phyloP scores from a whole-genome alignment of 2,797 vertebrate genomes.

The Pipistrellus pygmaeus region DNA sequence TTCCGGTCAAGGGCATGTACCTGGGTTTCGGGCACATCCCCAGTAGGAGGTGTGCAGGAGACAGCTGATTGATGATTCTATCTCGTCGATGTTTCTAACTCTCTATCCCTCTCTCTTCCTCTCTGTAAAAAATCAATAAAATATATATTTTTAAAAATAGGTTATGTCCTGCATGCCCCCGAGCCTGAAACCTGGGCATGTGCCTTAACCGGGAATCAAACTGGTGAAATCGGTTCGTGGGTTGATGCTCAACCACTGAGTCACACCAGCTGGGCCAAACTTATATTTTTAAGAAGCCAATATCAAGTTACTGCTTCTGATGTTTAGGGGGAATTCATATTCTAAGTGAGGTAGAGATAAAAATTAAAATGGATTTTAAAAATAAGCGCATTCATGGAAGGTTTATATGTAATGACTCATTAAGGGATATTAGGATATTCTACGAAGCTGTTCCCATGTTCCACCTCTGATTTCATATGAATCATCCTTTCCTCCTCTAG shows the following conservation, averaged over 20 bases:
- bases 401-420: background rate
- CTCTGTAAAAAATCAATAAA: too few relatives aligned
- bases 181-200: too few relatives aligned
- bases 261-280: background rate
- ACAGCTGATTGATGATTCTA: too few relatives aligned
- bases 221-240: too few relatives aligned
- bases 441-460: background rate
- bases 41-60: too few relatives aligned
- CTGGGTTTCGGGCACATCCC: too few relatives aligned
- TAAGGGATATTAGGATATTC: background rate
- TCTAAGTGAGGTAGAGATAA: background rate
- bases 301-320: background rate
- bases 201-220: too few relatives aligned
- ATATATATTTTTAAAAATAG: too few relatives aligned
- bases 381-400: background rate
- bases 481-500: background rate
- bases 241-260: background rate
- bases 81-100: too few relatives aligned
- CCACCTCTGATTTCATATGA: background rate
- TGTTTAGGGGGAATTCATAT: background rate
- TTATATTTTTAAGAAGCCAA: constrained; percentile 23
- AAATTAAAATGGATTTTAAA: background rate
- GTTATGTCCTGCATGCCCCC: too few relatives aligned
- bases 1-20: too few relatives aligned
- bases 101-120: too few relatives aligned